Evolutionary conservation across 2,797 vertebrate species (phyloP), one percentile per base, ranked within the genome.

Genomic region (Mergus octosetaceus): DNA sequence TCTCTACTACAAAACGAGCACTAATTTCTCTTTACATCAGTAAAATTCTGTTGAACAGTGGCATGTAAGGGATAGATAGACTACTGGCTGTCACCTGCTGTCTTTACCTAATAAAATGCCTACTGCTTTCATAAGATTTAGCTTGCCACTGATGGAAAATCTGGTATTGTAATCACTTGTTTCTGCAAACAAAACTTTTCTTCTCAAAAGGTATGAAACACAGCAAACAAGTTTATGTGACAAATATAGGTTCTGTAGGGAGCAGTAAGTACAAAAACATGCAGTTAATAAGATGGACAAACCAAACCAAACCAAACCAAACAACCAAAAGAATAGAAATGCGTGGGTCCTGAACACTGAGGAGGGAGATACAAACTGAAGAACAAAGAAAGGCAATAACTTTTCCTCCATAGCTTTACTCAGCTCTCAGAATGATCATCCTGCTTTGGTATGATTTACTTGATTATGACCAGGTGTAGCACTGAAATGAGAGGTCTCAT

Each of bases 401-500:
- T 83, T 39, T 69, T 32, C 36, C 73, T 82, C n/a, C 85, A 20
- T 51, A 80, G 34, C 41, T 93, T 77, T 81, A 56, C 13, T 8
- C 0, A 62, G 0, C 14, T 51, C 65, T 66, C 30, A 56, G 60
- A 64, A 54, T 72, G 34, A 75, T 58, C 58, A 41, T 78, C 68
- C 36, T 53, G 5, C 38, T 90, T 86, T 28, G 51, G 8, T 30
- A 27, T 39, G 45, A 61, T 19, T 70, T 78, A 57, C 49, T 24
- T 62, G 28, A 36, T 69, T 3, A 8, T 56, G 34, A 62, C 32
- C 41, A 96, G 92, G 62, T 96, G n/a, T 69, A 53, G n/a, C 28
- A 76, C 47, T 74, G 70, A 85, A 94, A 96, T 85, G 13, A 80
- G 24, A 93, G 47, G 21, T 70, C 66, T 74, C 60, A 43, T 94